Base-by-base conservation (phyloP, 2,113 vertebrate species). In the Periophthalmus modestus region DNA sequence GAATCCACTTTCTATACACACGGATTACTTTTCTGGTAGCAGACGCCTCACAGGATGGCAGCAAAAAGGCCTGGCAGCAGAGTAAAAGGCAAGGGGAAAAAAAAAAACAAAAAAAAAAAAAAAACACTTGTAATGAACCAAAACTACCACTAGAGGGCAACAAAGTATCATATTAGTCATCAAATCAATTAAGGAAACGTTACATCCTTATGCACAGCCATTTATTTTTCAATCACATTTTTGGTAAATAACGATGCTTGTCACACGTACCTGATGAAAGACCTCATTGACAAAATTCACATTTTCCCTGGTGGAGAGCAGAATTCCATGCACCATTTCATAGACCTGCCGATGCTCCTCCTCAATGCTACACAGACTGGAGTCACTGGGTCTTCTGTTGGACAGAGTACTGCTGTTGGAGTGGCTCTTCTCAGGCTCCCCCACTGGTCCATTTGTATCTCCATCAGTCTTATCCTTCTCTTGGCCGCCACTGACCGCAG, bases 251-350 rank as follows among this genome's bases (percentile, higher is more conserved):
- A 12, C 5, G n/a, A 59, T 23, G 13, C 12, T 0, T 15, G 23
- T 59, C 57, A 55, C 52, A 55, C n/a, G 21, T 65, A 99, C 98
- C 94, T 99, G 98, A 33, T 95, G 95, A 92, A 99, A 99, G 77
- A 99, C 95, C 89, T 99, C 98, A 2, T 98, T 97, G 87, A 99
- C 96, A 24, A 99, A 98, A 87, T 99, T 99, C 72, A 99, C 92
- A 4, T 99, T 98, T 74, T 97, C 98, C 0, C 97, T 91, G 0
- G 97, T 98, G 73, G 97, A 98, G 21, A 98, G 82, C 15, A 99
- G 93, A 80, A 98, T 97, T 73, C 87, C 90, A 69, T 98, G 96
- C 85, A 98, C 98, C 96, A 98, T 97, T 68, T 98, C 96, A 3
- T 98, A 98, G 47, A 96, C 95, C 0, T 82, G 23, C 0, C 93